Conservation (phyloP, 2,888 invertebrate species). For the Ophonus ardosiacus region DNA sequence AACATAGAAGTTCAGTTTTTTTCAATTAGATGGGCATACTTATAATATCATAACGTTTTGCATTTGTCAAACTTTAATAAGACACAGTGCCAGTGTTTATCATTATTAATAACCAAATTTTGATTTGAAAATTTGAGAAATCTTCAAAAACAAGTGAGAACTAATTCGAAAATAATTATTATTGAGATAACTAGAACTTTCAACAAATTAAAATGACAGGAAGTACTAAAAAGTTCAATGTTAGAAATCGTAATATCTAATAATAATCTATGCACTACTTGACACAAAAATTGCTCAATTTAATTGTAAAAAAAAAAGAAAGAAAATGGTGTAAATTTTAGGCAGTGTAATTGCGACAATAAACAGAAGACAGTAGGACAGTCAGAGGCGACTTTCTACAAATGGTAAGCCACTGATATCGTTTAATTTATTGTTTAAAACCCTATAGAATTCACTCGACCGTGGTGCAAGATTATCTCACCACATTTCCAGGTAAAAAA, state of each 20-base stretch:
- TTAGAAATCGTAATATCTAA: conserved; percentile 57
- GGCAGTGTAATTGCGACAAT: conserved; percentile 28
- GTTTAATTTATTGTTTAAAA: conserved; percentile 18
- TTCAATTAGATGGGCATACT: no score
- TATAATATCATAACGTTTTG: no score
- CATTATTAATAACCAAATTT: no score
- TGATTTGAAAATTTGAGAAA: background rate
- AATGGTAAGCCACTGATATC: conserved; percentile 6
- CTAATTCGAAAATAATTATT: conserved; percentile 37
- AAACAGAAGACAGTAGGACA: conserved; percentile 3
- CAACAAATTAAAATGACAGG: conserved; percentile 34
- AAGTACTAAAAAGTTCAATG: conserved; percentile 43
- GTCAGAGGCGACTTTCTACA: conserved; percentile 8
- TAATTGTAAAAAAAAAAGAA: conserved; percentile 20
- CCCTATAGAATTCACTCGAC: background rate
- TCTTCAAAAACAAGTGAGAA: background rate
- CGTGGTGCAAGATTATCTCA: conserved; percentile 16
- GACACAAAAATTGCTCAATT: conserved; percentile 48
- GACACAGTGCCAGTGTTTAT: no score
- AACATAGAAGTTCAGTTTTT: no score
- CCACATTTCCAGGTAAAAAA: conserved; percentile 20
- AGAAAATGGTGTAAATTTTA: conserved; percentile 45
- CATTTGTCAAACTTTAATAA: no score
- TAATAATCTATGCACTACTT: conserved; percentile 58
- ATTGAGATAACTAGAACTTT: conserved; percentile 17